Base-by-base conservation (phyloP, 2,797 vertebrate species). In the Sternotherus odoratus region DNA sequence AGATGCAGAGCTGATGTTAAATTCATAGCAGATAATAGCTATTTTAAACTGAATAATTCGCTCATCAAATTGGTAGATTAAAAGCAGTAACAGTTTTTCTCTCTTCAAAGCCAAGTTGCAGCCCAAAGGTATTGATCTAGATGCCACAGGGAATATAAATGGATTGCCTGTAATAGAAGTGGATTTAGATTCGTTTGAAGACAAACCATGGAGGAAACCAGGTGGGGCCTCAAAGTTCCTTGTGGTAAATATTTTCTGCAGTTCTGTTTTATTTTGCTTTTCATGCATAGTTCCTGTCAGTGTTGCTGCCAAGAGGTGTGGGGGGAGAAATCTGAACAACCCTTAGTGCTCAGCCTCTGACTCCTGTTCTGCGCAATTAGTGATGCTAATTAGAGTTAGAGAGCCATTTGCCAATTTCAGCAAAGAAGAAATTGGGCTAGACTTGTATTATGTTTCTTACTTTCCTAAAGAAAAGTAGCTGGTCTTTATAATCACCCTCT, bases 121-220 rank as follows among this genome's bases (percentile, higher is more conserved):
- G 91, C 96, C 97, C 91, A 98, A 97, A 97, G 98, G 98, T 85
- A 97, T 98, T 85, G 98, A 98, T 95, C 92, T 98, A 87, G 97
- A 98, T 94, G 96, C 97, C 0, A 93, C 97, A 39, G 97, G 98
- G 69, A 98, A 96, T 86, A 98, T 98, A 89, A 98, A 98, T 89
- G 98, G 98, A 85, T 93, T 98, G 86, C 98, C 98, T 81, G 98
- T 98, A 80, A 95, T 98, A 83, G 98, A 98, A 93, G 97, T 97
- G 94, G 98, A 98, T 96, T 95, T 98, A 88, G 98, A 98, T 92
- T 97, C 97, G 49, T 98, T 98, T 96, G 98, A 98, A 95, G 98
- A 98, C 97, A 98, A 98, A 90, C 98, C 98, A 0, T 98, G 98
- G 98, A 98, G 98, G 91, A 98, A 98, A 95, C 98, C 98, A 97